Conservation (phyloP, 2,113 vertebrate genomes). For the Myiozetetes cayanensis region DNA sequence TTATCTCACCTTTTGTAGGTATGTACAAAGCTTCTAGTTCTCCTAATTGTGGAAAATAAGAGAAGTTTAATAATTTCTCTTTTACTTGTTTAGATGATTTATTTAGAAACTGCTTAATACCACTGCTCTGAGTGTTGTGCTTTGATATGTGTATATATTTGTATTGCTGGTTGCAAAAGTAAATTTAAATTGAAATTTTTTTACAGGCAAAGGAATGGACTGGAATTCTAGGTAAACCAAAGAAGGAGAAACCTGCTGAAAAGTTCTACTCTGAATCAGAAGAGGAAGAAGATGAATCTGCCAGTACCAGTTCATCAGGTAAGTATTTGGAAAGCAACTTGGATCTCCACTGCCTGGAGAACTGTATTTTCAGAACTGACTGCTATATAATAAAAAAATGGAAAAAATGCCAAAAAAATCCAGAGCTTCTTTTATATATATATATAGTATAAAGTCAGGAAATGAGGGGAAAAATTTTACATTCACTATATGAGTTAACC, state of each 20-base stretch:
- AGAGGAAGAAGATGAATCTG: constrained; percentile 79
- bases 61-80: background rate
- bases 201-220: constrained; percentile 83
- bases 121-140: background rate
- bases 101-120: background rate
- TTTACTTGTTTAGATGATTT: background rate
- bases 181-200: background rate
- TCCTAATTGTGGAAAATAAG: background rate
- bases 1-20: background rate
- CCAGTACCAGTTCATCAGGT: constrained; percentile 68
- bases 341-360: background rate
- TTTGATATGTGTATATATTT: background rate
- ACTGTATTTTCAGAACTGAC: background rate
- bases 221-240: constrained; percentile 75
- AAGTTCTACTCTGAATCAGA: constrained; percentile 93
- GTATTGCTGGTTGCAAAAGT: background rate
- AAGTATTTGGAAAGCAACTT: background rate
- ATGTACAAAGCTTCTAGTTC: background rate
- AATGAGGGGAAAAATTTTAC: rapidly evolving
- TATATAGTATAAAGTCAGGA: background rate
- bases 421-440: too few relatives aligned
- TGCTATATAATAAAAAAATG: background rate
- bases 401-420: background rate
- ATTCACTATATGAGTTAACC: background rate
- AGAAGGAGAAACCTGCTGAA: constrained; percentile 77